phyloP scores from a whole-genome alignment of 2,797 vertebrate genomes.

The Cynopterus sphinx region DNA sequence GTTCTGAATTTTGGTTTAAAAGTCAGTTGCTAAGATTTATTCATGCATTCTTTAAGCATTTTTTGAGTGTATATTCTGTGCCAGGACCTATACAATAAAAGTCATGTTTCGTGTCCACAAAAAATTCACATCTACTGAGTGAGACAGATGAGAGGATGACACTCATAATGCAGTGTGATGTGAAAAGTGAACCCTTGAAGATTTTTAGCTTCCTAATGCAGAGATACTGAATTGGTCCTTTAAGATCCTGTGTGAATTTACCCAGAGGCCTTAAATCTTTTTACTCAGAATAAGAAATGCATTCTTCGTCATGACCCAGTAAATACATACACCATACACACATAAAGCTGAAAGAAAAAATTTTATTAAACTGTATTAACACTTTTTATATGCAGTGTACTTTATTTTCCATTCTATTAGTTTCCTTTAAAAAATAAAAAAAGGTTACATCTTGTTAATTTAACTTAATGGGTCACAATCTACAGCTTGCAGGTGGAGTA shows the following conservation, averaged over 20 bases:
- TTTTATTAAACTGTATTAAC: neutral
- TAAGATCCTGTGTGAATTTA: neutral
- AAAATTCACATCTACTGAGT: neutral
- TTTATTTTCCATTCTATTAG: constrained; percentile 9
- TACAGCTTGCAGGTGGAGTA: neutral
- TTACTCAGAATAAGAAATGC: neutral
- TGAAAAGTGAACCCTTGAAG: neutral
- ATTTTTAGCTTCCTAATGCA: neutral
- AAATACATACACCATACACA: neutral
- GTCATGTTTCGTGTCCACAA: neutral
- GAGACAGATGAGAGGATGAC: neutral
- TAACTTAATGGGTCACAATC: neutral
- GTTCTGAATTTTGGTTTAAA: neutral
- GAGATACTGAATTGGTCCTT: neutral
- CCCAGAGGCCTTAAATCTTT: neutral
- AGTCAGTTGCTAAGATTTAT: neutral
- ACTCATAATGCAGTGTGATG: neutral
- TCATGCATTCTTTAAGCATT: neutral
- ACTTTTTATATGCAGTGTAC: neutral
- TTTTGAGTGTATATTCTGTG: neutral
- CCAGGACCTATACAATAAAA: neutral
- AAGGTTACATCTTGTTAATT: neutral
- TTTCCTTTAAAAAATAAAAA: neutral
- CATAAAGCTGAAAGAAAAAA: neutral
- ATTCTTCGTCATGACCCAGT: neutral